Conservation (phyloP, 2,113 vertebrate species). For the Passer domesticus region DNA sequence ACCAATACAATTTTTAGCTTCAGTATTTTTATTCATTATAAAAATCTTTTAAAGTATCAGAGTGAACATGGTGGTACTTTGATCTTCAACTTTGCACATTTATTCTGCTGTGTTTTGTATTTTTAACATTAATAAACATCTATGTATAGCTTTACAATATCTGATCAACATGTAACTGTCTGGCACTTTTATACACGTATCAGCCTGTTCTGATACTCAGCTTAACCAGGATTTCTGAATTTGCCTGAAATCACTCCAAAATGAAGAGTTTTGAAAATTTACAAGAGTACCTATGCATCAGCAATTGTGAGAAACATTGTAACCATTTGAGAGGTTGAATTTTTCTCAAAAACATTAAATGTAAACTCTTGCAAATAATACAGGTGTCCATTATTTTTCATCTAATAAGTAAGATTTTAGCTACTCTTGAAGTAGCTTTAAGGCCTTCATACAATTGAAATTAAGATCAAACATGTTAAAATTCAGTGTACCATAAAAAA, state of each 20-base stretch:
- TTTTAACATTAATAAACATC: slow-evolving; percentile 74
- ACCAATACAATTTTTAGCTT: slow-evolving; percentile 66
- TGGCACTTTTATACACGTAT: slow-evolving; percentile 72
- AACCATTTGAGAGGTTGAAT: slow-evolving; percentile 61
- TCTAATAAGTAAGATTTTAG: slow-evolving; percentile 77
- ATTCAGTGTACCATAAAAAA: slow-evolving; percentile 79
- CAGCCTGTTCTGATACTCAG: slow-evolving; percentile 46
- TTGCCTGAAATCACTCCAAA: slow-evolving; percentile 50
- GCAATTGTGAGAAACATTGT: slow-evolving; percentile 23
- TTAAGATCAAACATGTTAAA: slow-evolving; percentile 75
- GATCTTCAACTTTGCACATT: slow-evolving; percentile 66
- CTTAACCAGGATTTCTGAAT: slow-evolving; percentile 26
- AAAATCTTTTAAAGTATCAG: slow-evolving; percentile 71
- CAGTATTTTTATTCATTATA: slow-evolving; percentile 74
- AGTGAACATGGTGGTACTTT: slow-evolving; percentile 62
- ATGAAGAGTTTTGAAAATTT: slow-evolving; percentile 37
- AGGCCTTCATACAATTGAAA: slow-evolving; percentile 80
- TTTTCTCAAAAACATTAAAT: slow-evolving; percentile 63
- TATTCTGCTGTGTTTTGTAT: slow-evolving; percentile 72
- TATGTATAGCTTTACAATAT: slow-evolving; percentile 77
- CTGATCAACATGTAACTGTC: slow-evolving; percentile 67
- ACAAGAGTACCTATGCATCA: slow-evolving; percentile 61
- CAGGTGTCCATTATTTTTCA: slow-evolving; percentile 61
- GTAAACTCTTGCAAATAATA: slow-evolving; percentile 69
- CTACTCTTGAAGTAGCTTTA: slow-evolving; percentile 77